Evolutionary conservation across 1,140 invertebrate genomes (phyloP), one percentile per base, ranked within the genome.

Genomic region (Chlorops oryzae): DNA sequence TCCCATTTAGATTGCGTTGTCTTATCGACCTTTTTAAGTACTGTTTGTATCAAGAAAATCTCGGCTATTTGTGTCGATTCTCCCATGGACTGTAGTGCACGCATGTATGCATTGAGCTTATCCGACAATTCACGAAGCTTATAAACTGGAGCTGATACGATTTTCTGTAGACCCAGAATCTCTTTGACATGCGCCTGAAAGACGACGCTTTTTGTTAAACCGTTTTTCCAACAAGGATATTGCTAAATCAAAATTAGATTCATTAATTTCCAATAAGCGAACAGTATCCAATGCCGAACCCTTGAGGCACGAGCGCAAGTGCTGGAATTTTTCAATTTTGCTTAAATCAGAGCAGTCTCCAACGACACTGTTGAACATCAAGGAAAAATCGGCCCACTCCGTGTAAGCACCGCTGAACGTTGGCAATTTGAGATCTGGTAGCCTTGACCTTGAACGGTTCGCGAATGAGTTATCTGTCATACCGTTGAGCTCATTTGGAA

Each of bases 171-270:
- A n/a, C n/a, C n/a, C n/a, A n/a, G n/a, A n/a, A n/a, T n/a, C n/a
- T n/a, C n/a, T 24, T 28, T 34, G 13, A 42, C 43, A 32, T 50
- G 47, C 7, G 39, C 39, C 28, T 50, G 39, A 35, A 50, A 50
- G 37, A 42, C 25, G 20, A 35, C 24, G 18, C 35, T 50, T 43
- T 10, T 50, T 50, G 18, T 50, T 40, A 23, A 42, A 42, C 24
- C 40, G 10, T 15, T 42, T 41, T 35, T 42, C 23, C 35, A 50
- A 24, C 25, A 50, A 34, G 22, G 12, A 5, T 2, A 41, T 41
- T 6, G 47, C 37, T n/a, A 35, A 23, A 38, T 23, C 34, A 28
- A 28, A 48, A 39, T 48, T 48, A 15, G 22, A 15, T 13, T 32
- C 38, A 5, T 3, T 41, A 13, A 39, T 25, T 9, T 48, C 47